Conservation (phyloP, 2,888 invertebrate species). For the Andrena flavipes region DNA sequence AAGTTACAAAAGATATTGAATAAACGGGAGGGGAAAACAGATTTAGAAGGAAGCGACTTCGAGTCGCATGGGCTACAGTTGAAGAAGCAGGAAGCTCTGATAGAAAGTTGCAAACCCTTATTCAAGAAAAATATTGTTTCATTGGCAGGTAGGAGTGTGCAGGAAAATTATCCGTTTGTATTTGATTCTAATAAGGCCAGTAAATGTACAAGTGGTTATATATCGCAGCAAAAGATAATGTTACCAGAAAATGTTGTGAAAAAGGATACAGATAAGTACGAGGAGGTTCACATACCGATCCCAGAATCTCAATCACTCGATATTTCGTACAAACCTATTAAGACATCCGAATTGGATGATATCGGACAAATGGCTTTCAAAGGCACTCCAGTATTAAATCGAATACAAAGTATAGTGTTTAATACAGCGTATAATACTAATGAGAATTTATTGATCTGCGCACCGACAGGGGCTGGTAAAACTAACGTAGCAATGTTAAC, state of each 20-base stretch:
- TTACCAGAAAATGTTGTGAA: constrained; percentile 93
- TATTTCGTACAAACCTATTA: constrained; percentile 88
- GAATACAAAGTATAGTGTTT: constrained; percentile 98
- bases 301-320: constrained; percentile 87
- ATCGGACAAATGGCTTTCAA: constrained; percentile 96
- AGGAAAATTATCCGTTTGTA: constrained; percentile 92
- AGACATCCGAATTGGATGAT: constrained; percentile 88
- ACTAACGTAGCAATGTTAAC: constrained; percentile 98
- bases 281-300: constrained; percentile 94
- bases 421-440: constrained; percentile 97
- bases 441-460: constrained; percentile 98
- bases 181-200: constrained; percentile 92
- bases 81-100: constrained; percentile 84
- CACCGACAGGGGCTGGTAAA: constrained; percentile 99
- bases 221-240: constrained; percentile 91
- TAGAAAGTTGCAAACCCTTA: constrained; percentile 86
- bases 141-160: constrained; percentile 72
- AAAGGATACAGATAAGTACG: constrained; percentile 90
- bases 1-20: constrained; percentile 87
- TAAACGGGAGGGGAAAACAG: constrained; percentile 81
- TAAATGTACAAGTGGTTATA: constrained; percentile 89
- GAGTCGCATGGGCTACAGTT: constrained; percentile 86
- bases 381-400: constrained; percentile 94
- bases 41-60: constrained; percentile 85
- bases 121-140: constrained; percentile 83